phyloP scores from a whole-genome alignment of 2,113 vertebrate species.

The Rhinoderma darwinii region DNA sequence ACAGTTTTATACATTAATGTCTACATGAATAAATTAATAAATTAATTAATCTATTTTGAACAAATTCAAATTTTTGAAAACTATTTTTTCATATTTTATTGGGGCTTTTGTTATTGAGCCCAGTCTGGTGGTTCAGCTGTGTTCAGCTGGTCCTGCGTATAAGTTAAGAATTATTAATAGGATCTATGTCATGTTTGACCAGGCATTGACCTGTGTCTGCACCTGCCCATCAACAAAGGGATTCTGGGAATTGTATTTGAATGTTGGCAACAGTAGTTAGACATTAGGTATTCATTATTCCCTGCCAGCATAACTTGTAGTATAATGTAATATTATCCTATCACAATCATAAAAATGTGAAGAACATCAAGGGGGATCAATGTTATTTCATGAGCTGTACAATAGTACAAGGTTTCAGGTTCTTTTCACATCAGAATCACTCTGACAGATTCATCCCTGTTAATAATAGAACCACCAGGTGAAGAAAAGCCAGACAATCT shows the following conservation, averaged over 20 bases:
- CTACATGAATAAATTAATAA: neutral
- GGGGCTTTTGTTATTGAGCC: neutral
- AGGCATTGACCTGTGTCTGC: slow-evolving; percentile 20
- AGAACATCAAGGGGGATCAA: slow-evolving; percentile 62
- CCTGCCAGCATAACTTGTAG: neutral
- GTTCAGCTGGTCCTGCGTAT: neutral
- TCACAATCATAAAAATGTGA: slow-evolving; percentile 50
- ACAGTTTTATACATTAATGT: neutral
- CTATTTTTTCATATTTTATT: too few species aligned
- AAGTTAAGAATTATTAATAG: slow-evolving; percentile 40
- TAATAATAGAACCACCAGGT: slow-evolving; percentile 31
- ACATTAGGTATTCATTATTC: slow-evolving; percentile 7
- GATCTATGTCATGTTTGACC: slow-evolving; percentile 24
- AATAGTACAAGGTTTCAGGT: slow-evolving; percentile 60
- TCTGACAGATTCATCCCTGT: slow-evolving; percentile 29
- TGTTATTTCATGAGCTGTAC: slow-evolving; percentile 61
- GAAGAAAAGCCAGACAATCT: slow-evolving; percentile 4
- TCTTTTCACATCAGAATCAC: slow-evolving; percentile 52
- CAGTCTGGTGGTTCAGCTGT: neutral
- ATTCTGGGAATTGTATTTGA: slow-evolving; percentile 22
- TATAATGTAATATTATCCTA: slow-evolving; percentile 27
- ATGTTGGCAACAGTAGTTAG: slow-evolving; percentile 26
- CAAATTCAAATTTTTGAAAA: too few species aligned
- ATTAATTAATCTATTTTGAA: too few species aligned
- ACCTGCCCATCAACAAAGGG: slow-evolving; percentile 33